Base-by-base conservation (phyloP, 2,797 vertebrate genomes). In the Halcyon leucocephala region DNA sequence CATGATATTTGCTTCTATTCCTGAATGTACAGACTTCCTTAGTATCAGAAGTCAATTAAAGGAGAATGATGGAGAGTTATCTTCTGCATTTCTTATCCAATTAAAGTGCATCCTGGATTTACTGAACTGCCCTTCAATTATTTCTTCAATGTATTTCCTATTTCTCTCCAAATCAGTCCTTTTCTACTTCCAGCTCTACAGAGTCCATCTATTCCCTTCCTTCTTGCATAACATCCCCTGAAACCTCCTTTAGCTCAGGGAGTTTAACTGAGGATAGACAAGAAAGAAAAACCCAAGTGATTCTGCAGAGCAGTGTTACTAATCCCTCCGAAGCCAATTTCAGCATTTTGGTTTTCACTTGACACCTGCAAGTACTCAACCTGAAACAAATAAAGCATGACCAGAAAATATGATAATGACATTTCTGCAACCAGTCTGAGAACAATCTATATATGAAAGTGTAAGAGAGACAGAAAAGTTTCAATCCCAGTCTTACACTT, bases 221-320 rank as follows among this genome's bases (percentile, higher is more conserved):
- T 85, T 69, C 80, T 95, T 95, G 78, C 24, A 7, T 86, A 96
- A 95, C 41, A 64, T 31, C 15, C 66, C 55, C 78, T 46, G 66
- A 85, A 94, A 93, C 21, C 86, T 92, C 62, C 69, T 79, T 82
- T 54, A 90, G 41, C 42, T 73, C 62, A 49, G 5, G 8, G 66
- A 89, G 84, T 85, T 95, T 54, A 91, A 82, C 49, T 76, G 44
- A 95, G 67, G 48, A 94, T 14, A 86, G 37, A 62, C 33, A 87
- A 81, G 76, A 82, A 93, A 86, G 64, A 69, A 93, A 94, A 94
- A 72, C 4, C 2, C 64, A 62, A 41, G 46, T 62, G 37, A 73
- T 28, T 76, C 51, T 70, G 16, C 35, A 91, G 33, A 88, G 52
- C 65, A 72, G 57, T 80, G 37, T 28, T 82, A 62, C 7, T 13